Base-by-base conservation (phyloP, 2,113 vertebrate species). In the Oreochromis aureus region DNA sequence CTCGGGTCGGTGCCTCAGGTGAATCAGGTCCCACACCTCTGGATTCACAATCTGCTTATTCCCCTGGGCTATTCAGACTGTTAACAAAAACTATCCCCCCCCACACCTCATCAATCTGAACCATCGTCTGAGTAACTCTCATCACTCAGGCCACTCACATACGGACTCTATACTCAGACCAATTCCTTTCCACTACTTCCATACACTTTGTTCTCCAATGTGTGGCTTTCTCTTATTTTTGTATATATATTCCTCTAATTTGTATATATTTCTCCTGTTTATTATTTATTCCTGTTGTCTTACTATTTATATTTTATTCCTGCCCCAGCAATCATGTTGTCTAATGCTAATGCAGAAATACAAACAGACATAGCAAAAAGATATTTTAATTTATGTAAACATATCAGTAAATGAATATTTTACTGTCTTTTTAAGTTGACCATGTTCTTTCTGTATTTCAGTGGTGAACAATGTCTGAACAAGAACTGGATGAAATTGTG, bases 401-500 rank as follows among this genome's bases (percentile, higher is more conserved):
- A 55, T 41, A 16, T 84, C 3, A 10, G 30, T 2, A 44, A 58
- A 80, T 10, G 41, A 24, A 80, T 73, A 30, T 54, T 51, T 24
- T 78, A 78, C 30, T 78, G 46, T 51, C 10, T 78, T 34, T 19
- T 78, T 53, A 53, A 51, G 44, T 53, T 78, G 46, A 78, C 51
- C 16, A 0, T n/a, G 16, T 78, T 78, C 27, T 78, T 44, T 1
- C 24, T 44, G 4, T 18, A 46, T 89, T 90, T 58, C 11, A 96
- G 95, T 51, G 90, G 95, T 97, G 96, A 97, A 98, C 97, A 96
- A 99, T 99, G 99, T 97, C 99, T 79, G 98, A 98, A 89, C 97
- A 98, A 93, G 98, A 98, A 39, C 89, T 99, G 96, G 97, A 98
- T 76, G 98, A 99, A 66, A 99, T 99, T 91, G 98, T 99, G 82